Percentiles rank a stretch among this genome's conserved stretches.
These are phyloP conservation scores for Ellobium chinense DNA, from an alignment of 2,888 invertebrate genomes.

Conservation along the genomic window DNA sequence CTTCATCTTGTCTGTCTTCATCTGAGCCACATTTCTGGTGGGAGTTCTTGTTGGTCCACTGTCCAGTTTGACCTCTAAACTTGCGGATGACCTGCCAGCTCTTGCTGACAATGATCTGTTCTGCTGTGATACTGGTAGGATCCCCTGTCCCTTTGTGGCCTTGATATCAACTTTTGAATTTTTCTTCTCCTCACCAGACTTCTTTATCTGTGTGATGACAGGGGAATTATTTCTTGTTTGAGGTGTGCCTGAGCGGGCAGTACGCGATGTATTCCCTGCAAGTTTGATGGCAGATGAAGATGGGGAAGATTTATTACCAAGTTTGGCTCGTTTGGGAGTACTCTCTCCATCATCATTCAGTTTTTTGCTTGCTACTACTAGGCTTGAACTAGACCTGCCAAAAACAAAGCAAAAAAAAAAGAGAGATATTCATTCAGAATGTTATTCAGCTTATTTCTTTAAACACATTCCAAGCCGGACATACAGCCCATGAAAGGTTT, in stretches of 20 bases:
- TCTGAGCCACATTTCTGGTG: neutral
- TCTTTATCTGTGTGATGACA: too few species aligned
- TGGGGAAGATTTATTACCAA: neutral
- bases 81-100: neutral
- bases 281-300: too few species aligned
- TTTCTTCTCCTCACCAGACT: neutral
- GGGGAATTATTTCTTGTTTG: too few species aligned
- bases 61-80: too few species aligned
- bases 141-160: too few species aligned
- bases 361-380: neutral
- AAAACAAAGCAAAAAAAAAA: neutral
- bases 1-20: neutral
- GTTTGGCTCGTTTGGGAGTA: neutral
- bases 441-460: too few species aligned
- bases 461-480: too few species aligned
- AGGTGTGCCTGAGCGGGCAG: neutral
- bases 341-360: neutral
- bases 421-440: too few species aligned
- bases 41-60: neutral
- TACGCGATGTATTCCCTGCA: neutral
- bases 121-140: too few species aligned
- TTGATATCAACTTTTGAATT: too few species aligned
- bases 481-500: too few species aligned
- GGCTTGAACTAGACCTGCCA: neutral
- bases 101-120: too few species aligned